Evolutionary conservation across 1,140 invertebrate species (phyloP).

Genomic region (Bombus soroeensis): DNA sequence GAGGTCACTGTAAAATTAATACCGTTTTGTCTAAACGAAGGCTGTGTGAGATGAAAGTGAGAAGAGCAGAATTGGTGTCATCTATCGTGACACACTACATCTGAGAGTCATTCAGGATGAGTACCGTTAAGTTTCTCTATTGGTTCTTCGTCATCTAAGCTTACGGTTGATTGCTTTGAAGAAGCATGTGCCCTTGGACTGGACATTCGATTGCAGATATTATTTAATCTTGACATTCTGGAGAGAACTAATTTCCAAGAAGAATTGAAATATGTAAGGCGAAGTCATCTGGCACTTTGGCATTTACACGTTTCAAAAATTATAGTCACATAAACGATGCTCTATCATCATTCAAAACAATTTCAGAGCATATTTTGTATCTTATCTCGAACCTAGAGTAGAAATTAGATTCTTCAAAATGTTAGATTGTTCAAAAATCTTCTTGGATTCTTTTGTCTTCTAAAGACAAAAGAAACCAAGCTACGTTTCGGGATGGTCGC

Average conservation of each 20-base stretch:
- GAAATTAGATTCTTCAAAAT: not conserved
- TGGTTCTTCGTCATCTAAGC: not conserved
- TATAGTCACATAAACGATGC: not conserved
- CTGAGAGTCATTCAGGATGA: not conserved
- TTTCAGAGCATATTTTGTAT: not conserved
- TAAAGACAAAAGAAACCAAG: too few species aligned
- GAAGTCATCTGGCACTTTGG: too few species aligned
- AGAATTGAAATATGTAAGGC: not conserved
- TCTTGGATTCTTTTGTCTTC: too few species aligned
- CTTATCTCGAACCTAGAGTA: not conserved
- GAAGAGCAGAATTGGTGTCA: constrained; percentile 13
- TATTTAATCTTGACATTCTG: not conserved
- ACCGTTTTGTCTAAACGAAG: not conserved
- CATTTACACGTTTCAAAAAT: not conserved
- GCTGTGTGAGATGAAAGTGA: constrained; percentile 35
- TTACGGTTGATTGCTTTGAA: not conserved
- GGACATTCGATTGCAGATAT: not conserved
- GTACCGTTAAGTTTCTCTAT: not conserved
- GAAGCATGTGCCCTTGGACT: not conserved
- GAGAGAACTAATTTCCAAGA: not conserved
- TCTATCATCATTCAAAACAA: not conserved
- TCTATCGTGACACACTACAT: not conserved
- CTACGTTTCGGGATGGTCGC: not conserved
- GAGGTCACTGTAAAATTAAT: constrained; percentile 4
- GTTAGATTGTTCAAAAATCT: too few species aligned